Evolutionary conservation across 1,140 invertebrate genomes (phyloP).

Genomic region (Sarcophaga peregrina): DNA sequence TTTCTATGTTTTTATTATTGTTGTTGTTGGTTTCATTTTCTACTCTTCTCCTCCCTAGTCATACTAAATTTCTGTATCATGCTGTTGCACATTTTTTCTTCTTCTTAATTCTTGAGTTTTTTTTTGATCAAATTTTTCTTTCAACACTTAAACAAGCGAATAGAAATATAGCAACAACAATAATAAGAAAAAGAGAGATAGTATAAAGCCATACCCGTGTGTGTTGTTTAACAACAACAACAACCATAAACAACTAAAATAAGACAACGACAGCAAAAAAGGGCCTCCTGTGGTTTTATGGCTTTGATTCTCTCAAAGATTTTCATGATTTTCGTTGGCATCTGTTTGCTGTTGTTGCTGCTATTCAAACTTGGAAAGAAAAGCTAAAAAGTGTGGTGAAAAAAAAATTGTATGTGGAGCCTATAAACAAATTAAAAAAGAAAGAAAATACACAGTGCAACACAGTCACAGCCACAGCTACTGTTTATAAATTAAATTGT

Average conservation of each 20-base stretch:
- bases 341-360: not conserved
- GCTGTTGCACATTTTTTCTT: not conserved
- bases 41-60: not conserved
- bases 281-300: conserved; percentile 18
- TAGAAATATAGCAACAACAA: not conserved
- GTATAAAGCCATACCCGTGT: not conserved
- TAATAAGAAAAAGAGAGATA: not conserved
- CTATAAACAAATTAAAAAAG: not conserved
- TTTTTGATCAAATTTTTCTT: not conserved
- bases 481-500: too few species aligned
- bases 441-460: too few species aligned
- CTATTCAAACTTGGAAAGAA: too few species aligned
- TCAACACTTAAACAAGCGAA: not conserved
- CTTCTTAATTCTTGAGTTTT: not conserved
- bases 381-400: too few species aligned
- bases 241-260: not conserved
- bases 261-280: not conserved
- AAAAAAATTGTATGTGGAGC: not conserved
- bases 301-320: not conserved
- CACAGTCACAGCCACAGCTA: too few species aligned
- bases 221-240: too few species aligned
- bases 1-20: not conserved
- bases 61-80: not conserved
- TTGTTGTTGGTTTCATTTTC: not conserved
- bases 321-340: not conserved